These are phyloP conservation scores for Macrostomum lignano DNA, from an alignment of 1,140 invertebrate genomes.

Conservation along the genomic window DNA sequence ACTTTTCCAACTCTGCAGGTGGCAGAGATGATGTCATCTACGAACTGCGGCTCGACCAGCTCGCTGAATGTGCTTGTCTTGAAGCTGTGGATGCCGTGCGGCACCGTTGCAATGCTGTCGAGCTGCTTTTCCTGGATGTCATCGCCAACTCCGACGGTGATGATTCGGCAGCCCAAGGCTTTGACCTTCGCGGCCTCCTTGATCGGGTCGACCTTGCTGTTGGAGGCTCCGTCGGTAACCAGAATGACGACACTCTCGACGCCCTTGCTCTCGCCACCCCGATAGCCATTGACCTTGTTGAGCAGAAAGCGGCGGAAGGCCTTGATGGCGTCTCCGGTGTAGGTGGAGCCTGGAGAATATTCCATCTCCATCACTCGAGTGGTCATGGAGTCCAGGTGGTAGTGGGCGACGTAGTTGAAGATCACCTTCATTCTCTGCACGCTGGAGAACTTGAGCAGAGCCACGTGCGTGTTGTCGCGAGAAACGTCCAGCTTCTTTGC, in stretches of 20 bases:
- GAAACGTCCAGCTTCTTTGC: conserved; percentile 2
- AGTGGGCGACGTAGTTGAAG: neutral
- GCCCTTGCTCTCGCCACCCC: no score
- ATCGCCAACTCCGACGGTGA: neutral
- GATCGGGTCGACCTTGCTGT: neutral
- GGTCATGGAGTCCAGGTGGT: neutral
- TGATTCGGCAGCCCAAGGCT: neutral
- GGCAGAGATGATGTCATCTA: no score
- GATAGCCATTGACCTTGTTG: no score
- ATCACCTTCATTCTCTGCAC: neutral
- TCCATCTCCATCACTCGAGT: neutral
- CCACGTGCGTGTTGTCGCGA: neutral
- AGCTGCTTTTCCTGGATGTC: neutral
- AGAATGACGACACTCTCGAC: neutral
- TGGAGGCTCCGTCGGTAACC: neutral
- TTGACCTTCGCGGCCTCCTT: neutral
- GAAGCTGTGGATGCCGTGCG: neutral
- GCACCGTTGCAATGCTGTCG: neutral
- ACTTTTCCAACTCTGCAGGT: no score
- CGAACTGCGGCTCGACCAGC: no score
- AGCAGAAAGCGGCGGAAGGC: no score
- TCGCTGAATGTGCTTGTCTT: no score
- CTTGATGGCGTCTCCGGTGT: neutral
- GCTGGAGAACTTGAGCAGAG: neutral
- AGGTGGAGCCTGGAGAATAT: conserved; percentile 4